phyloP scores from a whole-genome alignment of 2,888 invertebrate genomes.

The Thecocarcelia acutangulata region DNA sequence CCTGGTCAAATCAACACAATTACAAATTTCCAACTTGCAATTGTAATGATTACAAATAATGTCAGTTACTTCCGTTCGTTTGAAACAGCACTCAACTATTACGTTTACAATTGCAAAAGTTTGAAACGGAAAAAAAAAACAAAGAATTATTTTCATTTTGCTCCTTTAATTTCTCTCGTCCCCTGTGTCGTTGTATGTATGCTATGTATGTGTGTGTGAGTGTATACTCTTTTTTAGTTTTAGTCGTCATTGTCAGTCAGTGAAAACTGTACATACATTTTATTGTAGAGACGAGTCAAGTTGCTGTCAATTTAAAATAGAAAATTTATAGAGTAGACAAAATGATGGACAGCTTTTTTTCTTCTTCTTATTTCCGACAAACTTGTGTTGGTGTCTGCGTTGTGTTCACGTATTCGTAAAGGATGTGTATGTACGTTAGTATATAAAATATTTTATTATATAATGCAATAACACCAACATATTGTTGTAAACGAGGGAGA shows the following conservation, averaged over 20 bases:
- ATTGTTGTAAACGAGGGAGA: not conserved
- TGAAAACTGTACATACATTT: constrained; percentile 61
- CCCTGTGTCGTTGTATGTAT: constrained; percentile 7
- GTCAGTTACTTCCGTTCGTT: constrained; percentile 58
- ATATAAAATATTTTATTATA: constrained; percentile 49
- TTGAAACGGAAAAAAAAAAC: constrained; percentile 26
- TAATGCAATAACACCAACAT: constrained; percentile 58
- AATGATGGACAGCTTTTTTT: constrained; percentile 80
- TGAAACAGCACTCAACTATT: constrained; percentile 25
- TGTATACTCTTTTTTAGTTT: constrained; percentile 37
- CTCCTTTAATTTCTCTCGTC: constrained; percentile 10
- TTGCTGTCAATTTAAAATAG: constrained; percentile 80
- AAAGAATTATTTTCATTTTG: constrained; percentile 15
- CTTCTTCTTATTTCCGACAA: constrained; percentile 65
- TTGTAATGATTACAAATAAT: constrained; percentile 61
- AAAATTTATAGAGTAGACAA: constrained; percentile 80
- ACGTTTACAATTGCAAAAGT: constrained; percentile 31
- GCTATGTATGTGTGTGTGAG: no score
- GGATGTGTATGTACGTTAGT: constrained; percentile 17
- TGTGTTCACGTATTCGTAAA: constrained; percentile 29
- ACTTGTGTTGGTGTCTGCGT: constrained; percentile 34
- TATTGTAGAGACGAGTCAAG: constrained; percentile 75
- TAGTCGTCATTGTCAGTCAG: constrained; percentile 67
- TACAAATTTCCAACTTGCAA: constrained; percentile 50
- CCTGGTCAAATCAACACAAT: constrained; percentile 1